phyloP scores from a whole-genome alignment of 2,113 vertebrate species.

The Trachemys scripta region DNA sequence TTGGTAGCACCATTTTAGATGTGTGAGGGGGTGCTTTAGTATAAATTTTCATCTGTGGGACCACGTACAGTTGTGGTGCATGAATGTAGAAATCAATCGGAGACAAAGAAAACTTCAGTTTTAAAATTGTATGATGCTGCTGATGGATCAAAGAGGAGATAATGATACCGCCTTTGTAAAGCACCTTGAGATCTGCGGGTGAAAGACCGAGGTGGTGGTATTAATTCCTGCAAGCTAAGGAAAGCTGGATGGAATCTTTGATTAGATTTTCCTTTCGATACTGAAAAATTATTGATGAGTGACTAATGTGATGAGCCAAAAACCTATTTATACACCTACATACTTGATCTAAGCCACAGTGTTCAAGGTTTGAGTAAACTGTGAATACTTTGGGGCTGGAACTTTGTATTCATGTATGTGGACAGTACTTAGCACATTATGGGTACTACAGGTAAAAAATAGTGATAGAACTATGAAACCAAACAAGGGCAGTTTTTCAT shows the following conservation, averaged over 20 bases:
- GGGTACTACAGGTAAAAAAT: background rate
- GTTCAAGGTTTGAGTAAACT: background rate
- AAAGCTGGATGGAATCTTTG: background rate
- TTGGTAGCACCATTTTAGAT: background rate
- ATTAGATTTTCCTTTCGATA: background rate
- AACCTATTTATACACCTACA: background rate
- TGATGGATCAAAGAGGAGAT: background rate
- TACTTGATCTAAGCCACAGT: background rate
- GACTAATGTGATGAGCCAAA: slow-evolving; percentile 38
- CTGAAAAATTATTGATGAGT: slow-evolving; percentile 40
- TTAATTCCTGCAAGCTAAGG: background rate
- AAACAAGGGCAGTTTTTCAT: background rate
- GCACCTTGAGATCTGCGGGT: background rate
- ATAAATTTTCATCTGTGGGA: background rate
- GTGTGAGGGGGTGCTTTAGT: background rate
- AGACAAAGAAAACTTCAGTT: background rate
- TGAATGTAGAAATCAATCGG: background rate
- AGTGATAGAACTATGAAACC: background rate
- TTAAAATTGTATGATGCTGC: background rate
- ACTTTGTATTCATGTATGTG: background rate
- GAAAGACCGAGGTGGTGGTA: background rate
- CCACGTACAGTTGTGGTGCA: background rate
- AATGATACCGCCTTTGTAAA: background rate
- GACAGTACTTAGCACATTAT: background rate
- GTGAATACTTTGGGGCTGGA: background rate